Evolutionary conservation across 1,140 invertebrate species (phyloP).

Genomic region (Venturia canescens): DNA sequence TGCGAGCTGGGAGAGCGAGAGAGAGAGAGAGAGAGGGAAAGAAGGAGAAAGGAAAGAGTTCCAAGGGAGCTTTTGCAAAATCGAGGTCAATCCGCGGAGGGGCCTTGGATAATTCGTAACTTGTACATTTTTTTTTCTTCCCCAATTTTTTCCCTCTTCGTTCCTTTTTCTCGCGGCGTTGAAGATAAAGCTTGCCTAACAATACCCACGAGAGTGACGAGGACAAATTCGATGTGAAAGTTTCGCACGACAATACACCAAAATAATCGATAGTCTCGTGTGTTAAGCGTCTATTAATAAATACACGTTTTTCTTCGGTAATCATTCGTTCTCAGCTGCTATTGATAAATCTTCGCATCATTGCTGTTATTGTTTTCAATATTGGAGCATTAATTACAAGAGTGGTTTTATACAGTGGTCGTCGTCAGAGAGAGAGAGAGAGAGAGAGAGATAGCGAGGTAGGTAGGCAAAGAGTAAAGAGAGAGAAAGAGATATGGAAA

Average conservation of each 20-base stretch:
- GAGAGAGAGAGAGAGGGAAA: neutral
- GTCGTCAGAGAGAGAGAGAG: neutral
- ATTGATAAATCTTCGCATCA: too few relatives aligned
- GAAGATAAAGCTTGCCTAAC: neutral
- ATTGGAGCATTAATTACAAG: too few relatives aligned
- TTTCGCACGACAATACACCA: conserved; percentile 1
- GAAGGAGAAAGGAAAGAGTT: neutral
- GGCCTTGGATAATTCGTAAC: conserved; percentile 30
- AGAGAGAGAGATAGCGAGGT: too few relatives aligned
- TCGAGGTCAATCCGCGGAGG: conserved; percentile 30
- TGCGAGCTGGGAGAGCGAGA: neutral
- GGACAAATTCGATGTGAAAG: neutral
- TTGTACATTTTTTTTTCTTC: conserved; percentile 11
- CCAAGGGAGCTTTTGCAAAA: conserved; percentile 28
- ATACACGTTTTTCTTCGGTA: neutral
- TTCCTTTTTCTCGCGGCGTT: neutral
- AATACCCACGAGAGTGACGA: conserved; percentile 11
- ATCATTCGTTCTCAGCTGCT: neutral
- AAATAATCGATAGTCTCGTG: conserved; percentile 7
- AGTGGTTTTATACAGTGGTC: conserved; percentile 12
- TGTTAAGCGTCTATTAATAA: neutral
- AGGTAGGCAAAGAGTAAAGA: too few relatives aligned
- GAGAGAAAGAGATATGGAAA: too few relatives aligned
- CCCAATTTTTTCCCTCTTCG: neutral
- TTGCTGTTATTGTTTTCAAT: too few relatives aligned